Conservation (phyloP, 2,797 vertebrate genomes). For the Diceros bicornis region DNA sequence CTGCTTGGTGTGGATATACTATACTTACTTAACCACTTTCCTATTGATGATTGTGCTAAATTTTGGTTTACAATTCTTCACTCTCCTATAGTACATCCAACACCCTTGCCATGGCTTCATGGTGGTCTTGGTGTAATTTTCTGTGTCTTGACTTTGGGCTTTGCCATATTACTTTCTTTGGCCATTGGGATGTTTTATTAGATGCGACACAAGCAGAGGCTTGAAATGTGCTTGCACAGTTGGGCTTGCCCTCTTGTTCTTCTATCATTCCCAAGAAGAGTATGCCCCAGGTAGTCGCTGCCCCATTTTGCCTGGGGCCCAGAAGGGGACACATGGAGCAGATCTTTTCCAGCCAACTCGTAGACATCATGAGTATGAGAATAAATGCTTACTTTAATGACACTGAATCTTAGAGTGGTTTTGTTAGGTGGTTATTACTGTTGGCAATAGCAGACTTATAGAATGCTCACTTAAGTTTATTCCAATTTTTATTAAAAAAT, state of each 20-base stretch:
- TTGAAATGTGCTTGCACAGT: background rate
- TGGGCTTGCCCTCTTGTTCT: background rate
- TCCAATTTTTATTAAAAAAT: background rate
- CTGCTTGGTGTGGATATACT: background rate
- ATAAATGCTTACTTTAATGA: constrained; percentile 13
- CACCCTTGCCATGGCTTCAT: background rate
- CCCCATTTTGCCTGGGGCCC: background rate
- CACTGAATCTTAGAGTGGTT: background rate
- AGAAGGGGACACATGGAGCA: background rate
- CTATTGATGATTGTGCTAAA: background rate
- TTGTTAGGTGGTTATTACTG: background rate
- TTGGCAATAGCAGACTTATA: background rate
- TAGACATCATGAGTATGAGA: background rate
- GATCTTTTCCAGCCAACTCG: background rate
- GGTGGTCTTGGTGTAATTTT: background rate
- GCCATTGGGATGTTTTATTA: background rate
- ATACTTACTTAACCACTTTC: background rate
- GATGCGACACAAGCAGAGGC: background rate
- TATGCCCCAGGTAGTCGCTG: background rate
- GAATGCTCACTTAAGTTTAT: background rate
- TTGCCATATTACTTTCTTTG: background rate
- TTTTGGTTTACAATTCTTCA: constrained; percentile 14
- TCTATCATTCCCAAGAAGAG: background rate
- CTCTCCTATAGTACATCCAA: background rate
- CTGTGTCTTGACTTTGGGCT: background rate